Percentiles rank a stretch among this genome's conserved stretches.
phyloP scores from a whole-genome alignment of 2,888 invertebrate species.

The Rhorus exstirpatorius region DNA sequence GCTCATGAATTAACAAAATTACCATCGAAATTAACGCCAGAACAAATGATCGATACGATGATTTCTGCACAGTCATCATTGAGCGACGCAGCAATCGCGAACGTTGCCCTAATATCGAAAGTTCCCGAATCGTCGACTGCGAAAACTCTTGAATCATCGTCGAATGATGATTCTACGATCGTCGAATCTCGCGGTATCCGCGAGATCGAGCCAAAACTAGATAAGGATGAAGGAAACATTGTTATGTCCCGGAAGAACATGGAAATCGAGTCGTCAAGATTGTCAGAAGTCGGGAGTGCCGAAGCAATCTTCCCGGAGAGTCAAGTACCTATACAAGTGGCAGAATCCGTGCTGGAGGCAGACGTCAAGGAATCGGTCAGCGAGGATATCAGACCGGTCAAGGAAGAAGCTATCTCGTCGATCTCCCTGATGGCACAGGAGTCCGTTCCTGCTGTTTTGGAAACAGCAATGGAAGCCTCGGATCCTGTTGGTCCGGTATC shows the following conservation, averaged over 20 bases:
- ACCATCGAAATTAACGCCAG: constrained; percentile 34
- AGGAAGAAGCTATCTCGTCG: constrained; percentile 80
- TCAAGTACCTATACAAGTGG: constrained; percentile 83
- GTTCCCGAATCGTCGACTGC: constrained; percentile 16
- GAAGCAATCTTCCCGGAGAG: constrained; percentile 32
- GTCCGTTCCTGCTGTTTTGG: constrained; percentile 76
- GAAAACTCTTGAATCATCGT: constrained; percentile 35
- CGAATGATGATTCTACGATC: constrained; percentile 43
- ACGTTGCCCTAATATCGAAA: constrained; percentile 35
- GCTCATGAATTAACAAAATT: constrained; percentile 35
- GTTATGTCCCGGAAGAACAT: constrained; percentile 8
- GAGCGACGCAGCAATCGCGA: constrained; percentile 42
- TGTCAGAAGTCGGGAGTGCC: not conserved
- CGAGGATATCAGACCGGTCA: constrained; percentile 76
- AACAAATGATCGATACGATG: constrained; percentile 7
- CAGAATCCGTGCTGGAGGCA: constrained; percentile 83
- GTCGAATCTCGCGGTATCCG: constrained; percentile 18
- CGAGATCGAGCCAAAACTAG: not conserved
- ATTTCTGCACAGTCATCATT: constrained; percentile 28
- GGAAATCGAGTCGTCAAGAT: not conserved
- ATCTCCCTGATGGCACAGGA: constrained; percentile 79
- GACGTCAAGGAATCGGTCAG: constrained; percentile 82
- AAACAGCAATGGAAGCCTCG: constrained; percentile 66
- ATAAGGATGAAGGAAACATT: constrained; percentile 10
- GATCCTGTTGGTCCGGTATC: constrained; percentile 44